Conservation (phyloP, 1,140 invertebrate species). For the Drosophila dunni region DNA sequence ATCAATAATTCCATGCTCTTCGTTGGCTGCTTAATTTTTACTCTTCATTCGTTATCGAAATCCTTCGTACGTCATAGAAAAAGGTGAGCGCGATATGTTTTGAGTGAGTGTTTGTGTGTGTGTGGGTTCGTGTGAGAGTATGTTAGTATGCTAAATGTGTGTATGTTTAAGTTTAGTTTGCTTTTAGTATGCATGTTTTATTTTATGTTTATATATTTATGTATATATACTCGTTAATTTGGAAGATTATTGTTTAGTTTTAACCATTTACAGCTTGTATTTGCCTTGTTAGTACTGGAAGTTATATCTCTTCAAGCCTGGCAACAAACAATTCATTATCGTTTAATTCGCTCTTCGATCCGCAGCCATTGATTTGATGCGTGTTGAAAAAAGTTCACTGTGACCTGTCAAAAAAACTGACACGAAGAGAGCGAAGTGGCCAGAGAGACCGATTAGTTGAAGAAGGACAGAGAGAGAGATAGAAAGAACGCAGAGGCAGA, state of each 20-base stretch:
- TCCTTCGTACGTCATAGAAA: constrained; percentile 39
- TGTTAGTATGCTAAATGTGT: constrained; percentile 56
- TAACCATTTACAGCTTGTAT: constrained; percentile 70
- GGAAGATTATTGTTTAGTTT: constrained; percentile 76
- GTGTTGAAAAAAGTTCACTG: constrained; percentile 20
- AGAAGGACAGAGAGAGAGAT: neutral
- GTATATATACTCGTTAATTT: constrained; percentile 66
- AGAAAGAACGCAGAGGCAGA: neutral
- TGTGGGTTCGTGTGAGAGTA: constrained; percentile 1
- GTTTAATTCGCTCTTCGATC: neutral
- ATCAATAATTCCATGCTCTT: constrained; percentile 6
- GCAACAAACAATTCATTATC: neutral
- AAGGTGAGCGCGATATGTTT: constrained; percentile 70
- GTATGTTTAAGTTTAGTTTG: constrained; percentile 48
- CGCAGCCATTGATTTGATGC: constrained; percentile 17
- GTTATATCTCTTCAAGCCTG: constrained; percentile 43
- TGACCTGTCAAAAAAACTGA: constrained; percentile 2
- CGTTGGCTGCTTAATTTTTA: constrained; percentile 20
- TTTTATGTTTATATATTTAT: constrained; percentile 51
- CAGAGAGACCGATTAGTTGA: neutral
- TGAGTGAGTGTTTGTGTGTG: constrained; percentile 15
- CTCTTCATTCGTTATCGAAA: constrained; percentile 27
- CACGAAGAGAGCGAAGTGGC: constrained; percentile 8
- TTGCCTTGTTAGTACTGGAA: constrained; percentile 60
- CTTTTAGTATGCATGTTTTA: constrained; percentile 35